phyloP scores from a whole-genome alignment of 1,140 invertebrate species.

The Argopecten irradians region DNA sequence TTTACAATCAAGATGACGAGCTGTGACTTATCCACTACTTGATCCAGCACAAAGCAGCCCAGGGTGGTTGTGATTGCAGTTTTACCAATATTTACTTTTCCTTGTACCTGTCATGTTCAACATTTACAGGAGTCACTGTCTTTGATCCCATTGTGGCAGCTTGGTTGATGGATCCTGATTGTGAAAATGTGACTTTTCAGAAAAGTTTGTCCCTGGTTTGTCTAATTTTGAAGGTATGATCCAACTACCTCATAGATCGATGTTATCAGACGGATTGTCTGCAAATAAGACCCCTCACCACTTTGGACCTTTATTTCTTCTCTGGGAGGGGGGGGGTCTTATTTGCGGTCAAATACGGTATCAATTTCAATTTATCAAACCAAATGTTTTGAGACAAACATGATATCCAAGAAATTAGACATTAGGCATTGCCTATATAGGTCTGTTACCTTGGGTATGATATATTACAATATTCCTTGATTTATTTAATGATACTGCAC shows the following conservation, averaged over 20 bases:
- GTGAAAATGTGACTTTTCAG: constrained; percentile 55
- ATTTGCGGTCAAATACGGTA: too few relatives aligned
- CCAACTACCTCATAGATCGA: background rate
- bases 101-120: constrained; percentile 28
- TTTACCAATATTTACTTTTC: background rate
- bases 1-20: constrained; percentile 41
- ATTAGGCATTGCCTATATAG: too few relatives aligned
- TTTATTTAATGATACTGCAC: too few relatives aligned
- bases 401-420: background rate
- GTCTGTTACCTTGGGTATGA: background rate
- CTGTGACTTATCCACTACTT: constrained; percentile 29
- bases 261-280: too few relatives aligned
- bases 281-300: too few relatives aligned
- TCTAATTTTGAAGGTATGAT: constrained; percentile 42
- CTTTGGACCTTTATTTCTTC: too few relatives aligned
- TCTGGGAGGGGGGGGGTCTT: too few relatives aligned
- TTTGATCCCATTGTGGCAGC: constrained; percentile 63
- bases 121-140: constrained; percentile 46
- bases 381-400: background rate
- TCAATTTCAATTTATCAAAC: too few relatives aligned
- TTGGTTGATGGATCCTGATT: constrained; percentile 70
- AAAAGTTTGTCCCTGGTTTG: constrained; percentile 48
- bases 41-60: background rate
- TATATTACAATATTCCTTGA: background rate
- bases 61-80: background rate